Evolutionary conservation across 2,888 invertebrate species (phyloP), one percentile per base, ranked within the genome.

Genomic region (Cactoblastis cactorum): DNA sequence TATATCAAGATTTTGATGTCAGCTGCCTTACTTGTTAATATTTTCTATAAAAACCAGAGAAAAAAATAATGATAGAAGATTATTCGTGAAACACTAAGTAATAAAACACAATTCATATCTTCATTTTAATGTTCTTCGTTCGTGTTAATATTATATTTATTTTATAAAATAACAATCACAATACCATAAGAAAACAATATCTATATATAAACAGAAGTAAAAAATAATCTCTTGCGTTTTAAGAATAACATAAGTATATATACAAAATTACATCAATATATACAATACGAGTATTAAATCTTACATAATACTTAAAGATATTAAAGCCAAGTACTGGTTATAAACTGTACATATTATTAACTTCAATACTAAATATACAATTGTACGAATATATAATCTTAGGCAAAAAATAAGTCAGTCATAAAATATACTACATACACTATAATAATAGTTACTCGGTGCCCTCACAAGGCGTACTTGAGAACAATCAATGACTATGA

Each of bases 241-340:
- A 50, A 59, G 52, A 49, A 54, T 50, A 53, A 54, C 43, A 38
- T 35, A 47, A 18, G 52, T 33, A 58, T 50, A 55, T 45, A 53
- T 50, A 53, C 24, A 53, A 22, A 47, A 58, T 53, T 49, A 45
- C 53, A 53, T 57, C 54, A 54, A 57, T 58, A 55, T 61, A 59
- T 54, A 59, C 58, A 58, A 62, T 56, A 65, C 55, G 58, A 51
- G 63, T 35, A 49, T 49, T 58, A 62, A 58, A 71, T 65, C 70
- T 73, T 71, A 74, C 53, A 74, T 59, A 65, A 64, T 56, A 76
- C 79, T 80, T 83, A 83, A 73, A 65, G 68, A 76, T 79, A 83
- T 85, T 84, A 85, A 84, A 84, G 84, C 83, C 83, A 80, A 74
- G 78, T 76, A 78, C 74, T 70, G 67, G 68, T 70, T 54, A 50